Evolutionary conservation across 2,888 invertebrate species (phyloP).

Genomic region (Pterobdella sp.): DNA sequence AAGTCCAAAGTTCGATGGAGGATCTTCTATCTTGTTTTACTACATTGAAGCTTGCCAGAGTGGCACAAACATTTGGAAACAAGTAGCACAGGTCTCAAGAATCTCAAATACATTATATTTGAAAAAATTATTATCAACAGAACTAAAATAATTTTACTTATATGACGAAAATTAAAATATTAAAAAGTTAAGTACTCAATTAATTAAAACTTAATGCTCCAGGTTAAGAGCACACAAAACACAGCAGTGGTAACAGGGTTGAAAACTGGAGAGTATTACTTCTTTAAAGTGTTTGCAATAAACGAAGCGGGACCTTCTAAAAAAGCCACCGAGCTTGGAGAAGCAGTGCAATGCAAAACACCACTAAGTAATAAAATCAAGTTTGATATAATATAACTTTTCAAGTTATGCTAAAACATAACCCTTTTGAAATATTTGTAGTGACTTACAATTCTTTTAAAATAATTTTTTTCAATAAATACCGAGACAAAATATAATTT

Average conservation of each 20-base stretch:
- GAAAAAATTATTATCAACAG: not conserved
- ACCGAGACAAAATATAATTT: not conserved
- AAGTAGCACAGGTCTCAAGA: not conserved
- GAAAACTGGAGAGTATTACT: constrained; percentile 55
- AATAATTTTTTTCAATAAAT: not conserved
- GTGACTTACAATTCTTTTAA: not conserved
- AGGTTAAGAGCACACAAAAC: constrained; percentile 18
- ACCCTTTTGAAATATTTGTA: not conserved
- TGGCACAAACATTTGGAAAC: constrained; percentile 20
- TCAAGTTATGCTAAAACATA: not conserved
- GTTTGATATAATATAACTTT: not conserved
- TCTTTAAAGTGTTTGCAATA: constrained; percentile 74
- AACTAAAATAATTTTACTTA: not conserved
- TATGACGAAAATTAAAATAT: not conserved
- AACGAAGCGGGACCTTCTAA: constrained; percentile 66
- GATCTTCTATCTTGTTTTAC: constrained; percentile 41
- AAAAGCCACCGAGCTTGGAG: constrained; percentile 38
- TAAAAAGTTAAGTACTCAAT: too few species aligned
- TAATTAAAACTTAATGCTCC: too few species aligned
- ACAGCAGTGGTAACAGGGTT: constrained; percentile 35
- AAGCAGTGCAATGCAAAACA: constrained; percentile 30
- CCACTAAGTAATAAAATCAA: constrained; percentile 10
- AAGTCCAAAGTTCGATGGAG: constrained; percentile 37
- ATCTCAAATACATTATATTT: not conserved
- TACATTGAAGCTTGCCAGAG: constrained; percentile 41